Evolutionary conservation across 2,888 invertebrate species (phyloP), one percentile per base, ranked within the genome.

Genomic region (Habroteleia sp.): DNA sequence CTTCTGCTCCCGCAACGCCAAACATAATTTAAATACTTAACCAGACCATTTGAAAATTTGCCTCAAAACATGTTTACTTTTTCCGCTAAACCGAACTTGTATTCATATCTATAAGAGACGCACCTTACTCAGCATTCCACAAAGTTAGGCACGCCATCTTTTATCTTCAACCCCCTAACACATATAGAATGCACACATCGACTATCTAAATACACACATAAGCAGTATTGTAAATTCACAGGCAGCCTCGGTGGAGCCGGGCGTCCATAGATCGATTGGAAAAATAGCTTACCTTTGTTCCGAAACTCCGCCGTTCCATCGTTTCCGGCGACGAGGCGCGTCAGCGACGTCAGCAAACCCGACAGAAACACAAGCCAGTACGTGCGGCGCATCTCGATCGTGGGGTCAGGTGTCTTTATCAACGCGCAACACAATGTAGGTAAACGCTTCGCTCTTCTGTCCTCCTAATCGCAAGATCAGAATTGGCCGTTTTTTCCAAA

Each of bases 201-300:
- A 17, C 11, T 4, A 29, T 11, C 35, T 50, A 54, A 48, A 56
- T 35, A 41, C 42, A 48, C 33, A 56, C 33, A 54, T 48, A 58
- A 69, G 39, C 58, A 44, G 48, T 27, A 48, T 31, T 46, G 58
- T 39, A 60, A 74, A 74, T 66, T 50, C 69, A 68, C 69, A 58
- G 56, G 46, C 78, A 73, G 58, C 58, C 35, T 25, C 42, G 60
- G 31, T 41, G 69, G 68, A 48, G 62, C 56, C 68, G 23, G 10
- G 29, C 68, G 54, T 56, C 62, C 31, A 31, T 13, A 52, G 69
- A 77, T 77, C 73, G 72, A 63, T 74, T 66, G 76, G 72, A 76
- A 77, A 78, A 79, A 76, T 78, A 71, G 60, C 80, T 84, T 82
- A 88, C 88, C 86, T 85, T 86, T 87, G 84, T 82, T 86, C 78